Percentiles rank a stretch among this genome's conserved stretches.
Evolutionary conservation across 30 jellyfish, hydroid and myxozoan genomes (phyloP).

Genomic region (Aurelia coerulea): DNA sequence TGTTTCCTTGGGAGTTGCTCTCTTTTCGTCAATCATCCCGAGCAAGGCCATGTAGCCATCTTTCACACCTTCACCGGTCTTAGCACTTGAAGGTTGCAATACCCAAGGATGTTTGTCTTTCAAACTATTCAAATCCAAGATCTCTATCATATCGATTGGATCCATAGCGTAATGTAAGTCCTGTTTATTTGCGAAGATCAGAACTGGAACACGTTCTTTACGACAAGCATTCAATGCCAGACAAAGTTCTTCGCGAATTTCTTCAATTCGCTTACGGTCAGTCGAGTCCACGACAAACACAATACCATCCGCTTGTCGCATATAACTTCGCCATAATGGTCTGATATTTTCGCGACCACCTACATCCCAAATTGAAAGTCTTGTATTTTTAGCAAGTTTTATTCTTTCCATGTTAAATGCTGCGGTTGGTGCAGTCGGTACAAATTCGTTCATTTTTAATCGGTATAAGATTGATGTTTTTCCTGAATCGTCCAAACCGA

Average conservation of each 20-base stretch:
- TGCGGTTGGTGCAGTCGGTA: slow-evolving; percentile 87
- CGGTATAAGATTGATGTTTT: slow-evolving; percentile 88
- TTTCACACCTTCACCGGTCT: slow-evolving; percentile 83
- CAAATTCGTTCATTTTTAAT: slow-evolving; percentile 76
- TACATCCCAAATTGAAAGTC: slow-evolving; percentile 87
- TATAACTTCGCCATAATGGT: slow-evolving; percentile 93
- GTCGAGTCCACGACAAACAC: slow-evolving; percentile 90
- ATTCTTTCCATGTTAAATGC: slow-evolving; percentile 87
- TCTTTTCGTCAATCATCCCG: slow-evolving; percentile 70
- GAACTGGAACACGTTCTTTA: slow-evolving; percentile 82
- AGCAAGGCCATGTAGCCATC: slow-evolving; percentile 71
- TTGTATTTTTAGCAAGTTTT: slow-evolving; percentile 65
- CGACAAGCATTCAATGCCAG: slow-evolving; percentile 55
- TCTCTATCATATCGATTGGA: slow-evolving; percentile 66
- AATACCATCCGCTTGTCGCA: slow-evolving; percentile 93
- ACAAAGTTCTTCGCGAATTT: slow-evolving; percentile 76
- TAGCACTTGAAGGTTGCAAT: slow-evolving; percentile 83
- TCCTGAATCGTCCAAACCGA: slow-evolving; percentile 91
- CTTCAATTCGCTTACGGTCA: slow-evolving; percentile 81
- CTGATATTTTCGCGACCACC: slow-evolving; percentile 86
- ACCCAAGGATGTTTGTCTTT: slow-evolving; percentile 75
- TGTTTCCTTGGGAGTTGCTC: slow-evolving; percentile 34
- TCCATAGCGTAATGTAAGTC: slow-evolving; percentile 72
- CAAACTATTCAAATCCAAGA: slow-evolving; percentile 68
- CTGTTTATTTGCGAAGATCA: slow-evolving; percentile 91